A percentile compares a stretch with the other conserved stretches of the same genome.
phyloP scores from a whole-genome alignment of 1,140 invertebrate genomes.

The Pentalonia nigronervosa region DNA sequence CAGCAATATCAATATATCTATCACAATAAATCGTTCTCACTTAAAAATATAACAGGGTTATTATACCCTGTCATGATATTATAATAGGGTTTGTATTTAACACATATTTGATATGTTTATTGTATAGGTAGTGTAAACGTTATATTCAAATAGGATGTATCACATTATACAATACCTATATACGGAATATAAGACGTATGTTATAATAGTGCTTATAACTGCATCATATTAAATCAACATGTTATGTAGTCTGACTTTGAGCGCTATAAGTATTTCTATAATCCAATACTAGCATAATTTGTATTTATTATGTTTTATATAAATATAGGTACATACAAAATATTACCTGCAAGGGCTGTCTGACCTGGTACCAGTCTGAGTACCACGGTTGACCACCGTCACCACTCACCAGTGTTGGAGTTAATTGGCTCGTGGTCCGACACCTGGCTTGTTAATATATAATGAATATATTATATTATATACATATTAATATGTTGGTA shows the following conservation, averaged over 20 bases:
- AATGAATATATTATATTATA: neutral
- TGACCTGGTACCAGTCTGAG: neutral
- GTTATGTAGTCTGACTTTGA: neutral
- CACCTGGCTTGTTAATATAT: constrained; percentile 3
- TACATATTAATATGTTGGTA: neutral
- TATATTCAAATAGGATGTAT: neutral
- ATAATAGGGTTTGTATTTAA: neutral
- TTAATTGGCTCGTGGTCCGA: neutral
- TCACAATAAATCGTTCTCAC: neutral
- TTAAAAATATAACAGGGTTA: neutral
- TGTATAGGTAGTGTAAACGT: neutral
- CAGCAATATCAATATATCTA: neutral
- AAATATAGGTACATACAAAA: neutral
- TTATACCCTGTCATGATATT: neutral
- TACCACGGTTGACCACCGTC: neutral
- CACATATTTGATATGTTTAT: constrained; percentile 1
- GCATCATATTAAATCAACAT: constrained; percentile 7
- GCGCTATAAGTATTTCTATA: constrained; percentile 1
- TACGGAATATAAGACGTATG: neutral
- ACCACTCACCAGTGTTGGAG: neutral
- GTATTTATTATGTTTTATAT: no score
- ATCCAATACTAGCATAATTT: constrained; percentile 18
- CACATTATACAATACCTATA: neutral
- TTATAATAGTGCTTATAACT: neutral
- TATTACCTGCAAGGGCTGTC: neutral